Conservation (phyloP, 2,797 vertebrate genomes). For the Enteromius thamalakanensis region DNA sequence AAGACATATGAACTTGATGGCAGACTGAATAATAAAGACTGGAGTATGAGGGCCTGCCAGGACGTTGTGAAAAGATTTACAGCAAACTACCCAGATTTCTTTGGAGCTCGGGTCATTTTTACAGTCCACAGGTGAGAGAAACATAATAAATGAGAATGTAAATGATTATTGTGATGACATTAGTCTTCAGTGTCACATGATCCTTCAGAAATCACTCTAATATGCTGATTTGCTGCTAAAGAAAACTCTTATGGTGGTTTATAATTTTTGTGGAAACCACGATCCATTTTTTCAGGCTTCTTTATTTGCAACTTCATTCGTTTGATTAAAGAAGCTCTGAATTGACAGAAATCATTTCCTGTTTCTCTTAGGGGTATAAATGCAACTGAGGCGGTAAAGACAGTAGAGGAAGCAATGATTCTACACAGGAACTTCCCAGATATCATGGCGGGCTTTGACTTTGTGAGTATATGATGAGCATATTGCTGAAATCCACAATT, state of each 20-base stretch:
- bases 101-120: conserved; percentile 84
- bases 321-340: background rate
- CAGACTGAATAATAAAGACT: conserved; percentile 72
- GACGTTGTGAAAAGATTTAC: conserved; percentile 78
- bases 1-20: conserved; percentile 91
- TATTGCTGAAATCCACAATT: background rate
- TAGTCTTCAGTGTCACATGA: background rate
- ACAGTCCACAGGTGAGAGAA: conserved; percentile 78
- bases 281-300: too few relatives aligned
- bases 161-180: background rate
- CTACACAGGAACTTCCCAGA: conserved; percentile 81
- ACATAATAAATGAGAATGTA: background rate
- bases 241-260: background rate
- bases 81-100: conserved; percentile 82
- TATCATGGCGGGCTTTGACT: conserved; percentile 88
- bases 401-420: conserved; percentile 76
- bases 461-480: conserved; percentile 76
- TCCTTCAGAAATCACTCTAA: background rate
- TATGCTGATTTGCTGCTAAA: background rate
- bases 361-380: conserved; percentile 74
- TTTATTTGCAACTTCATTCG: background rate
- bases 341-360: background rate
- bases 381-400: conserved; percentile 68
- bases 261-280: background rate
- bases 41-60: conserved; percentile 79